These are phyloP conservation scores for Tholera decimalis DNA, from an alignment of 2,888 invertebrate genomes.

Conservation along the genomic window DNA sequence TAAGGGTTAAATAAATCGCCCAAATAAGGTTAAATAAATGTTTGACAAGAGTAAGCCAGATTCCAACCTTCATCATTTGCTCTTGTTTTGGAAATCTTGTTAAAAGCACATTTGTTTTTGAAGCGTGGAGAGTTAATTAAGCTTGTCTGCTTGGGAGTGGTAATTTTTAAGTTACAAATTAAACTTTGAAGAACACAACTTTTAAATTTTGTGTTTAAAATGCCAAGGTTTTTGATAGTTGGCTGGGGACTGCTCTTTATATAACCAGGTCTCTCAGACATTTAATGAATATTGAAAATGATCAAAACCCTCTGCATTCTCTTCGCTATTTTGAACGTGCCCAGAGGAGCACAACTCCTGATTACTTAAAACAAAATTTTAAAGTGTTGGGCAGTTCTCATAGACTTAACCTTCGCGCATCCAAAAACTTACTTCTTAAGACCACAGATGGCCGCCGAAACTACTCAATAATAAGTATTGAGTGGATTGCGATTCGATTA, in stretches of 20 bases:
- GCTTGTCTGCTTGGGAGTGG: conserved; percentile 1
- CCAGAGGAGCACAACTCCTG: too few relatives aligned
- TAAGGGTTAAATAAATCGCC: conserved; percentile 17
- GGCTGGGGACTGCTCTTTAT: background rate
- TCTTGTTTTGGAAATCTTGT: conserved; percentile 58
- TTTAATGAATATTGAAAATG: conserved; percentile 16
- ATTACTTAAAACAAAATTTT: too few relatives aligned
- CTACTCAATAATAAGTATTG: too few relatives aligned
- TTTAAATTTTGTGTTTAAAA: conserved; percentile 19
- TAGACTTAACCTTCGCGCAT: too few relatives aligned
- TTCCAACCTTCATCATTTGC: conserved; percentile 50
- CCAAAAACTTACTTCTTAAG: too few relatives aligned
- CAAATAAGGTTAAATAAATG: conserved; percentile 55
- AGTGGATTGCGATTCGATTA: too few relatives aligned
- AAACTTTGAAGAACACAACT: conserved; percentile 17
- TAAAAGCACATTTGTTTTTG: conserved; percentile 48
- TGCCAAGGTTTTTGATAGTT: conserved; percentile 1
- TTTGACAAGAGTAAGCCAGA: conserved; percentile 54
- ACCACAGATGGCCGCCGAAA: too few relatives aligned
- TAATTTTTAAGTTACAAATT: conserved; percentile 29
- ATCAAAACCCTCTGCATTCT: too few relatives aligned
- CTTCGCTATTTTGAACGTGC: too few relatives aligned
- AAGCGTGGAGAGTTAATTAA: conserved; percentile 37
- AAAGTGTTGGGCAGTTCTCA: too few relatives aligned
- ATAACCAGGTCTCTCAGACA: background rate